Base-by-base conservation (phyloP, 2,888 invertebrate species). In the Venustoraphidia nigricollis region DNA sequence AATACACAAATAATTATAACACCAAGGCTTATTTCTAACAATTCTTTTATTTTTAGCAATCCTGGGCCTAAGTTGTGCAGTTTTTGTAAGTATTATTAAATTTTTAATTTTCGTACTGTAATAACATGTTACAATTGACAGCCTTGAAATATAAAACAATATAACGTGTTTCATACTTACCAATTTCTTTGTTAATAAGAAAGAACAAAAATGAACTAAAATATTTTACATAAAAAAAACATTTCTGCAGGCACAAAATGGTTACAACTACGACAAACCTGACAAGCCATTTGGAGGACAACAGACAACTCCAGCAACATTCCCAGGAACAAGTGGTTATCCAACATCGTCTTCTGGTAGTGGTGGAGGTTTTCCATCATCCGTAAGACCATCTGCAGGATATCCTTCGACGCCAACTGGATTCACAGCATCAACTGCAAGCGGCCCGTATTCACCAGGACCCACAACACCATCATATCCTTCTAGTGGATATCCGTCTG, bases 221-320 rank as follows among this genome's bases (percentile, higher is more conserved):
- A 27, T 27, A 27, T 6, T 27, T 27, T 27, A 27, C 27, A 6
- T 27, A 27, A 27, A 27, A 17, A 27, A 27, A 27, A 27, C 3
- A 17, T n/a, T 42, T 9, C n/a, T 56, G 36, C 54, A 79, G 79
- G 76, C 73, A 47, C 83, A 86, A 70, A 76, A 72, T 60, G 85
- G 86, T 14, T 88, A 88, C 61, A 77, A 76, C 53, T 88, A 88
- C 66, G 79, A 79, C 53, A 74, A 78, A 51, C 87, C 85, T 8
- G 72, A 72, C 45, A 73, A 76, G 56, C 78, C 78, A 1, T 72
- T 82, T 55, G 50, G 53, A 41, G 50, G 53, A 13, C 50, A 49
- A 45, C 47, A 54, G 9, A 44, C 44, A 42, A 52, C 54, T 34
- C 40, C 50, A 13, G 40, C 50, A 3, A 41, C 49, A 13, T 52